Conservation (phyloP, 2,888 invertebrate genomes). For the Gryllus longicercus region DNA sequence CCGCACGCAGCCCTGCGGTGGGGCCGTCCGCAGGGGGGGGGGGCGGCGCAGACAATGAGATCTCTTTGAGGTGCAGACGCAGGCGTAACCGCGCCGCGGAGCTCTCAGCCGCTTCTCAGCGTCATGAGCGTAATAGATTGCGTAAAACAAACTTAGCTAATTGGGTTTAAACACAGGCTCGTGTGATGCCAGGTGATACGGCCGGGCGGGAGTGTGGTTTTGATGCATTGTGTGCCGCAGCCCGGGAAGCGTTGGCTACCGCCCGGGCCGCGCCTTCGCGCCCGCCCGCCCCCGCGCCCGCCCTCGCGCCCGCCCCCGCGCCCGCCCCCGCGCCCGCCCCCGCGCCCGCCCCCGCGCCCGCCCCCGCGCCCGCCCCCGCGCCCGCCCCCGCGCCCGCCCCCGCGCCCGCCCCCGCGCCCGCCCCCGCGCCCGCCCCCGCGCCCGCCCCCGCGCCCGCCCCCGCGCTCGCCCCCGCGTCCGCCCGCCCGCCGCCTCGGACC, state of each 20-base stretch:
- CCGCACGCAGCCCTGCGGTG: too few relatives aligned
- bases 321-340: neutral
- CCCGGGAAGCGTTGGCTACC: too few relatives aligned
- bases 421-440: neutral
- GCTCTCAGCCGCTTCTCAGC: neutral
- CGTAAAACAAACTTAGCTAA: neutral
- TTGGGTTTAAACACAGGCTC: constrained; percentile 1
- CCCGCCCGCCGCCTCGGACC: neutral
- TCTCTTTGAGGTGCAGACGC: too few relatives aligned
- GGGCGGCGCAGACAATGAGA: too few relatives aligned
- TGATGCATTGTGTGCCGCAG: neutral
- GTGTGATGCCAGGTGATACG: neutral
- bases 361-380: neutral
- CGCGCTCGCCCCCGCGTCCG: neutral
- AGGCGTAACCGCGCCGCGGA: too few relatives aligned
- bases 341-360: neutral
- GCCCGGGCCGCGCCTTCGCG: neutral
- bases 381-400: neutral
- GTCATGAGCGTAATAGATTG: neutral
- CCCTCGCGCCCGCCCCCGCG: neutral
- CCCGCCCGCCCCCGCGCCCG: neutral
- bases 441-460: neutral
- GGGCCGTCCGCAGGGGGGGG: too few relatives aligned
- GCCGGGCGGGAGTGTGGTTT: neutral
- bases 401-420: neutral